A percentile compares a stretch with the other conserved stretches of the same genome.
These are phyloP conservation scores for Psephotus haematonotus DNA, from an alignment of 2,113 vertebrate species.

Conservation along the genomic window DNA sequence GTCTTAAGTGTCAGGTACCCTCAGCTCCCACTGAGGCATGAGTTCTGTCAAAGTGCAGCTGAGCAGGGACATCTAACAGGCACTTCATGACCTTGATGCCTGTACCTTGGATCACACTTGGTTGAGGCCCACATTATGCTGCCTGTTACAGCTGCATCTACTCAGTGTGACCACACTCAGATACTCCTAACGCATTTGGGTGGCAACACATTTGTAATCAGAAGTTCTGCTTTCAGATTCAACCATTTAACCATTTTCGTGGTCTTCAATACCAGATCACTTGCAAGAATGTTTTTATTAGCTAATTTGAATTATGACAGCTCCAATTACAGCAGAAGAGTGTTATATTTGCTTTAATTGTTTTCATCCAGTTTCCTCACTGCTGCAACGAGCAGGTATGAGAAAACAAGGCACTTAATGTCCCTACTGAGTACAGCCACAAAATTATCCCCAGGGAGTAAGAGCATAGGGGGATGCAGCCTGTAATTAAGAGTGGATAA, in stretches of 20 bases:
- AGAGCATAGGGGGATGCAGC: background rate
- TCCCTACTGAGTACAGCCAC: background rate
- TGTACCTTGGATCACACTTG: accelerated
- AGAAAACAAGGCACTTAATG: background rate
- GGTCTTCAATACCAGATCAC: background rate
- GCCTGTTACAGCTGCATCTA: background rate
- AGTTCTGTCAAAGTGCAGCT: background rate
- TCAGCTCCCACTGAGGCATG: background rate
- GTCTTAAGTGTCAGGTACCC: background rate
- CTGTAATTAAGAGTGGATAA: background rate
- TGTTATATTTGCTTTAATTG: background rate
- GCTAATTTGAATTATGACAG: background rate
- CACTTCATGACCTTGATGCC: background rate
- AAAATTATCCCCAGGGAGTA: background rate
- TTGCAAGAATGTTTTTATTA: background rate
- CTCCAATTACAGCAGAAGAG: background rate
- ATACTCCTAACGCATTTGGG: no score
- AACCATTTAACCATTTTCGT: background rate
- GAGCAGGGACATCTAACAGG: background rate
- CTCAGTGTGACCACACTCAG: background rate
- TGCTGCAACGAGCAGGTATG: background rate
- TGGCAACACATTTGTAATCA: background rate
- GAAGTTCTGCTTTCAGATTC: background rate
- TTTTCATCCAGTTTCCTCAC: background rate
- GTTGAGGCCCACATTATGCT: background rate